A percentile compares a stretch with the other conserved stretches of the same genome.
Conservation (phyloP, 35 echinoderm and acorn worm genomes). For the Apostichopus parvimensis region DNA sequence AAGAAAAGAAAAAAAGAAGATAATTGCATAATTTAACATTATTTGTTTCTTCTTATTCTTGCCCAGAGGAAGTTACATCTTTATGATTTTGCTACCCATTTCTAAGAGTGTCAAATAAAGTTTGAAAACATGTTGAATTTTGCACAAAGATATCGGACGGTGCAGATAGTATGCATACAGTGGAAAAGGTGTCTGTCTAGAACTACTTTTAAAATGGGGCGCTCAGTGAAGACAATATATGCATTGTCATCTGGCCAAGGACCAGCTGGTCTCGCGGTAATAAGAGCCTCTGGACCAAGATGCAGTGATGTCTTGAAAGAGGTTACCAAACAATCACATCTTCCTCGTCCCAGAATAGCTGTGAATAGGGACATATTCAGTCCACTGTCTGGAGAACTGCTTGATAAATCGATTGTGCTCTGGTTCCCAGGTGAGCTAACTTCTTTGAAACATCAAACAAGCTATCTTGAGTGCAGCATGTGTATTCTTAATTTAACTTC, state of each 20-base stretch:
- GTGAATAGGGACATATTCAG: constrained; percentile 46
- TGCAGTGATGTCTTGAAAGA: constrained; percentile 15
- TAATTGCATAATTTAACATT: no score
- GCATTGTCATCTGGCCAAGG: constrained; percentile 85
- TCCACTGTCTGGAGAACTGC: constrained; percentile 58
- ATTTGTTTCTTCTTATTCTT: no score
- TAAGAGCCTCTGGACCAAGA: constrained; percentile 82
- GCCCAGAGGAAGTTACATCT: no score
- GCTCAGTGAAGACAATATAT: constrained; percentile 74
- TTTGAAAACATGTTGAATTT: not conserved
- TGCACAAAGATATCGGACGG: not conserved
- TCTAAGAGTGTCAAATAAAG: not conserved
- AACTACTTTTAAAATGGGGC: not conserved
- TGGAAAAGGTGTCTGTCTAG: not conserved
- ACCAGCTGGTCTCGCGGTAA: constrained; percentile 77
- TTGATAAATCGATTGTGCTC: constrained; percentile 78
- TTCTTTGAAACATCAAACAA: not conserved
- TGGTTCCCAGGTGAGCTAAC: constrained; percentile 88
- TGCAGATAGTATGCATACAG: not conserved
- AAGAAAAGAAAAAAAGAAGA: no score
- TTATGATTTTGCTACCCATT: no score
- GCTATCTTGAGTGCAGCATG: not conserved
- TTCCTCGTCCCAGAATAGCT: constrained; percentile 62
- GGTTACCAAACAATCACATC: constrained; percentile 22
- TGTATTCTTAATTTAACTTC: not conserved